Conservation (phyloP, 2,797 vertebrate species). For the Fundulus diaphanus region DNA sequence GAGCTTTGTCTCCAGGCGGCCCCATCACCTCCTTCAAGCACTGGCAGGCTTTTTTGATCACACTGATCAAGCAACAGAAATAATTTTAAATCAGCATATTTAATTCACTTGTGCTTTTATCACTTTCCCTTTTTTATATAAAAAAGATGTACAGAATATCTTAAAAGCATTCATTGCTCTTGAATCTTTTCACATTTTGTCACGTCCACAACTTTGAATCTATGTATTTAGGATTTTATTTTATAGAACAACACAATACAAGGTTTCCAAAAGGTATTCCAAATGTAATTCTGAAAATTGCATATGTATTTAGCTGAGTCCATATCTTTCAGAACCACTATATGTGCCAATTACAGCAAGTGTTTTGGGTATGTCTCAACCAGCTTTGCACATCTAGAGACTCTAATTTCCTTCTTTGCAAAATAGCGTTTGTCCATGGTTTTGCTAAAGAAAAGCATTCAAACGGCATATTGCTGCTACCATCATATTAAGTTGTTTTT, state of each 20-base stretch:
- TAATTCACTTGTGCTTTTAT: not conserved
- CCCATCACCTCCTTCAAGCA: conserved; percentile 92
- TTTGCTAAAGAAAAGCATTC: not conserved
- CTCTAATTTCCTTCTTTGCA: not conserved
- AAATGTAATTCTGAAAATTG: not conserved
- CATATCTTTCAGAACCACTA: not conserved
- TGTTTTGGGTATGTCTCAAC: not conserved
- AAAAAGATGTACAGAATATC: not conserved
- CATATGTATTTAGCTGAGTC: not conserved
- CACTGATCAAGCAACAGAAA: conserved; percentile 67
- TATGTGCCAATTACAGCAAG: not conserved
- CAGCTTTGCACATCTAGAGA: not conserved
- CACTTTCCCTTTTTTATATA: not conserved
- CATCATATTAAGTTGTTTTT: not conserved
- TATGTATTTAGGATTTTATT: too few species aligned
- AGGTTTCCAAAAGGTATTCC: too few species aligned
- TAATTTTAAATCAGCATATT: not conserved
- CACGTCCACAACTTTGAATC: too few species aligned
- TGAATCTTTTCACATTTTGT: too few species aligned
- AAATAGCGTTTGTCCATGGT: not conserved
- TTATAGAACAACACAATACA: too few species aligned
- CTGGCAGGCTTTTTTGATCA: conserved; percentile 89
- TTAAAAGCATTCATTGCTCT: not conserved
- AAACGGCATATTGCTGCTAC: not conserved
- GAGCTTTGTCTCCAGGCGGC: conserved; percentile 86